Evolutionary conservation across 2,797 vertebrate genomes (phyloP), one percentile per base, ranked within the genome.

Genomic region (Cynodonichthys magdalenae): DNA sequence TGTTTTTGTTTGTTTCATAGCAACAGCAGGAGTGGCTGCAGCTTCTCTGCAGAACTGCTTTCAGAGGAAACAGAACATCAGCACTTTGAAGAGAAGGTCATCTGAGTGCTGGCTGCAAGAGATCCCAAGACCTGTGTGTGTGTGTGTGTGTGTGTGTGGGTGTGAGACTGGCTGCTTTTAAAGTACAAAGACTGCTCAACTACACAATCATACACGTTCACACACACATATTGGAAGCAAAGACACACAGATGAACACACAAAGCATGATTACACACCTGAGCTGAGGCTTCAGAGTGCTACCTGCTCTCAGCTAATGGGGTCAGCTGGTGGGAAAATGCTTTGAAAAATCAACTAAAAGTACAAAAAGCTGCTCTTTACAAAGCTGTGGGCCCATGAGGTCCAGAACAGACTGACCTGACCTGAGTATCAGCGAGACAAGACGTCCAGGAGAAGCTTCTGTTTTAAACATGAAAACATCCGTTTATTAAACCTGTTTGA

Each of bases 61-160:
- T 71, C 34, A 60, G 63, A 75, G 77, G 69, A 82, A 87, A 68
- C 68, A 71, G 82, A 66, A 80, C 85, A 83, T 80, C 71, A 85
- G 81, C 83, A 80, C 75, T 85, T 82, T 79, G 75, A 85, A 65
- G 79, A 83, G 79, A 87, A 87, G 85, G 83, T 85, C 85, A 74
- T 75, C 66, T 53, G 69, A 48, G 53, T 57, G 64, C 34, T 51
- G 69, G 45, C 55, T 59, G 68, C 51, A 39, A 29, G 29, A 53
- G 52, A 71, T 41, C 31, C 18, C 46, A 61, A 17, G 18, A 41
- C 31, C 18, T 11, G 45, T 45, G 66, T 17, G 57, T 39, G 60
- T n/a, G 51, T 42, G 50, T 66, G 58, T 31, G 45, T 50, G 41
- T 55, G 53, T 56, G 59, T 59, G 52, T 31, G 31, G 29, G 59